Conservation (phyloP, 2,113 vertebrate species). For the Gallinago jamesoni region DNA sequence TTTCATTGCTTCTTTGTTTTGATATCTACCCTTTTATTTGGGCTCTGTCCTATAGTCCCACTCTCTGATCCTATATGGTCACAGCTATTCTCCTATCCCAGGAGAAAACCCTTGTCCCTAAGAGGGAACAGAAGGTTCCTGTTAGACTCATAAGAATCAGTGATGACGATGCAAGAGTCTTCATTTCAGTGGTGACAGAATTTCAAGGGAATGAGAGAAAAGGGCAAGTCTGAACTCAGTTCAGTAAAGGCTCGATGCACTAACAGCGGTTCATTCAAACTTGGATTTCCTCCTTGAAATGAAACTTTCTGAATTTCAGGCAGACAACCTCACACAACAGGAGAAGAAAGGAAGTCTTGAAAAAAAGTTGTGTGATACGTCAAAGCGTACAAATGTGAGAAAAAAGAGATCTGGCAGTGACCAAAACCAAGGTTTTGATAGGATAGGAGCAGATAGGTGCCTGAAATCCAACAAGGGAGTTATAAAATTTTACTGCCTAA, state of each 20-base stretch:
- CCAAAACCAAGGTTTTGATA: neutral
- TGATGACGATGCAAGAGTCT: neutral
- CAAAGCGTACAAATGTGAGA: fast-evolving
- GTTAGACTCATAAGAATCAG: neutral
- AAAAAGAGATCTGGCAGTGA: neutral
- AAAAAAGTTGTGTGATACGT: neutral
- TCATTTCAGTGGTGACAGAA: neutral
- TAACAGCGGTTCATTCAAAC: neutral
- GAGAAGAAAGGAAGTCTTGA: neutral
- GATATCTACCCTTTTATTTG: neutral
- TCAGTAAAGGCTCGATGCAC: neutral
- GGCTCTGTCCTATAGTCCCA: neutral
- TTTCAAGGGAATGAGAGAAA: neutral
- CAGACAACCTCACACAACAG: neutral
- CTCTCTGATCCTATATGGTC: neutral
- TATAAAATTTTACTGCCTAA: neutral
- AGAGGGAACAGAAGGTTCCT: neutral
- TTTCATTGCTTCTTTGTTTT: neutral
- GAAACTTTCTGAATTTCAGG: neutral
- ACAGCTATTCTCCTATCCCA: neutral
- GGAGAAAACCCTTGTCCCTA: neutral
- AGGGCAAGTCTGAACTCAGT: neutral
- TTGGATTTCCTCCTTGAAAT: neutral
- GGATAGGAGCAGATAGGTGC: neutral
- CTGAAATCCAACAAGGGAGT: neutral